phyloP scores from a whole-genome alignment of 2,113 vertebrate species.

The Silurus glanis region DNA sequence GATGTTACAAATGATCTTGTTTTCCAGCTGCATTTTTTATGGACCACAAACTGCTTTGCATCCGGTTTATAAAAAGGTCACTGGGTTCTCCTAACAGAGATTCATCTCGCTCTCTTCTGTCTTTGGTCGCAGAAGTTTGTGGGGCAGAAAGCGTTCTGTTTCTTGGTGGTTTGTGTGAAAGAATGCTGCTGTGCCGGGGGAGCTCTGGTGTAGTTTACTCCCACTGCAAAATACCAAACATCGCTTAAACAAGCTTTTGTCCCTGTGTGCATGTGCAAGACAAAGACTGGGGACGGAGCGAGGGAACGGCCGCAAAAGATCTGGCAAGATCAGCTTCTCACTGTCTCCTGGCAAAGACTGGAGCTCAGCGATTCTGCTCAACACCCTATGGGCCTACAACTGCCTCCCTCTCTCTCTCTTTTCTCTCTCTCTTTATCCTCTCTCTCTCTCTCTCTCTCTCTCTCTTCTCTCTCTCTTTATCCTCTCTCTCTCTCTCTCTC shows the following conservation, averaged over 20 bases:
- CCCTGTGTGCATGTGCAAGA: constrained; percentile 27
- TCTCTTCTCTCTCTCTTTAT: neutral
- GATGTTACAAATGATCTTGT: neutral
- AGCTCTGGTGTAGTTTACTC: constrained; percentile 35
- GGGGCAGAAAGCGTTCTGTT: constrained; percentile 1
- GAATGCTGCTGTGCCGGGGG: constrained; percentile 39
- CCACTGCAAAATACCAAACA: constrained; percentile 34
- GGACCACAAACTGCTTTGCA: neutral
- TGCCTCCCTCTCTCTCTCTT: constrained; percentile 41
- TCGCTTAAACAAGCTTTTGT: constrained; percentile 43
- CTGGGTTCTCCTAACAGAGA: neutral
- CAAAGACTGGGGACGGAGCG: neutral
- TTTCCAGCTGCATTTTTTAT: neutral
- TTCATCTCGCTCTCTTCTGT: neutral
- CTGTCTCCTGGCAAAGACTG: constrained; percentile 49
- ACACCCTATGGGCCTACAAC: constrained; percentile 51
- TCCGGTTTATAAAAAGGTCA: constrained; percentile 23
- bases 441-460: neutral
- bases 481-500: neutral
- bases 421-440: constrained; percentile 4
- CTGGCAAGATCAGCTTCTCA: constrained; percentile 50
- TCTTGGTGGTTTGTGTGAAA: constrained; percentile 36
- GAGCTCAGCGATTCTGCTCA: constrained; percentile 44
- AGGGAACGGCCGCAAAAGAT: constrained; percentile 36
- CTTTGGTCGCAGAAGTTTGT: neutral